Conservation (phyloP, 2,888 invertebrate genomes). For the Pycnomerus fuliginosus region DNA sequence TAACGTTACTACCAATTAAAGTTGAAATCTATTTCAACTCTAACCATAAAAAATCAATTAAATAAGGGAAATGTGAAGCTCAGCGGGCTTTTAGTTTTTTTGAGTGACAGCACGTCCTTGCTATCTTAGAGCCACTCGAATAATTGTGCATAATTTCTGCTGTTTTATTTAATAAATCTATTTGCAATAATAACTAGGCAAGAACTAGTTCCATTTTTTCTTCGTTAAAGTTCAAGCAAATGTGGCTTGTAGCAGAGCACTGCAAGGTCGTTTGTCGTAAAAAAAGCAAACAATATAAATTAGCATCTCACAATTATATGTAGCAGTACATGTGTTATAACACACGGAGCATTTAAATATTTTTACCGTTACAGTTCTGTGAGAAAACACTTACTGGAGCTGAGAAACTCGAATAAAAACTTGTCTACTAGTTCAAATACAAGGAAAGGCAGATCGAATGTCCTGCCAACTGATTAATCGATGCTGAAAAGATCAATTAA, state of each 20-base stretch:
- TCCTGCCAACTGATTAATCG: conserved; percentile 4
- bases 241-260: not conserved
- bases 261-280: conserved; percentile 10
- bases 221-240: conserved; percentile 36
- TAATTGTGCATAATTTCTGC: conserved; percentile 19
- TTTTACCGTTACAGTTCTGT: conserved; percentile 4
- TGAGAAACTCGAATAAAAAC: conserved; percentile 1
- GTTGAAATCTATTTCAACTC: too few relatives aligned
- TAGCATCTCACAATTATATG: conserved; percentile 4
- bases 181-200: conserved; percentile 30
- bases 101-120: too few relatives aligned
- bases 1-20: too few relatives aligned
- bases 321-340: not conserved
- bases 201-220: conserved; percentile 38
- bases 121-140: too few relatives aligned
- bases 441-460: conserved; percentile 8
- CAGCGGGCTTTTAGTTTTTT: too few relatives aligned
- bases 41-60: too few relatives aligned
- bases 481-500: conserved; percentile 4
- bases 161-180: conserved; percentile 22
- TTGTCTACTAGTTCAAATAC: not conserved
- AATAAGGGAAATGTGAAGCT: too few relatives aligned
- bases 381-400: conserved; percentile 3
- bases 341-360: conserved; percentile 1
- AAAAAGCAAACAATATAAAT: conserved; percentile 17